Base-by-base conservation (phyloP, 2,888 invertebrate species). In the Lapara coniferarum region DNA sequence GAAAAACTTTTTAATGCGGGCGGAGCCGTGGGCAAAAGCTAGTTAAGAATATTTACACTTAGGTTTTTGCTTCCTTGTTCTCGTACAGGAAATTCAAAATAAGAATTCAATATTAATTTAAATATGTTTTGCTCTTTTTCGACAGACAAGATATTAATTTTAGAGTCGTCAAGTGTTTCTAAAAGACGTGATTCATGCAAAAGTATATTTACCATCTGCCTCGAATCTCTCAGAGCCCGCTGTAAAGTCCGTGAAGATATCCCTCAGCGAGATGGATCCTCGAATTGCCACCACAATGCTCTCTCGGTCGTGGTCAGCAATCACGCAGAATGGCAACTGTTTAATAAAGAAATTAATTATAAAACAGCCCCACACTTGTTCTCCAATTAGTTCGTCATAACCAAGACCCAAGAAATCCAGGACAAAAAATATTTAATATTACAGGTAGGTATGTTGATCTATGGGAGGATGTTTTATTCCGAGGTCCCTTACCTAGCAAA, bases 281-380 rank as follows among this genome's bases (percentile, higher is more conserved):
- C 98, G 94, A 69, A 98, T 96, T 4, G 97, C 96, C 49, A 98
- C 95, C 57, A 98, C 97, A 70, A 98, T 96, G 76, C 96, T 96
- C 74, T 96, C 95, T 0, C 96, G 96, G 76, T 96, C 95, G 82
- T 98, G 97, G 87, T 98, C 98, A 7, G 96, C 95, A 73, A 97
- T 95, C 73, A 98, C 97, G 86, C 96, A 97, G 88, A 98, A 98
- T 63, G 98, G 98, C 78, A 97, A 94, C 97, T 97, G 90, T 49
- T 78, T 74, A 69, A 56, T 63, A 70, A 71, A 53, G 25, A 56
- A 25, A 44, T 44, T 14, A 6, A 37, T 30, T 66, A n/a, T 53
- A 53, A 25, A 12, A 25, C 25, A 25, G 25, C 25, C 7, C 14
- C 13, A 4, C 10, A 51, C 52, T 14, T 25, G 10, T 12, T 1